A percentile compares a stretch with the other conserved stretches of the same genome.
These are phyloP conservation scores for Stegostoma tigrinum DNA, from an alignment of 2,113 vertebrate genomes.

Conservation along the genomic window DNA sequence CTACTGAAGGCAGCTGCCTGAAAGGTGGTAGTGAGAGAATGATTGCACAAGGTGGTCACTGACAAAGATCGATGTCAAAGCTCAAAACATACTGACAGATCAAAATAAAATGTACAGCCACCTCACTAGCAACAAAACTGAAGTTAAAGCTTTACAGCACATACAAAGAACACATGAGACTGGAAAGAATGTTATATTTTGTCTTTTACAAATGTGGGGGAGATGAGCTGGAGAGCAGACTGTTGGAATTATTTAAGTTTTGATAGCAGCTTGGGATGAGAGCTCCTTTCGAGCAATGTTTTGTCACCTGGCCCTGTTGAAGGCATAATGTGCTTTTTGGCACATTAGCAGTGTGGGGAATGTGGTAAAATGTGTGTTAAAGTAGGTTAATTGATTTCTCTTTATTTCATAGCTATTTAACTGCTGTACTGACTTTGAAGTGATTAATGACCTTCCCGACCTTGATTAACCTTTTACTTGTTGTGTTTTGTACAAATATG, in stretches of 20 bases:
- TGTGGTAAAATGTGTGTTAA: background rate
- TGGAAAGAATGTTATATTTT: background rate
- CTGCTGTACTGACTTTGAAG: conserved; percentile 44
- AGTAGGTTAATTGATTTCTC: conserved; percentile 42
- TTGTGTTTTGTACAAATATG: conserved; percentile 50
- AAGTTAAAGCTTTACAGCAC: background rate
- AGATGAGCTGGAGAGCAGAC: background rate
- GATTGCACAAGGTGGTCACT: background rate
- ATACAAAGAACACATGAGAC: background rate
- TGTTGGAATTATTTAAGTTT: background rate
- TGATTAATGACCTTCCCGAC: conserved; percentile 42
- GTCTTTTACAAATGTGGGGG: background rate
- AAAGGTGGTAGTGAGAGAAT: background rate
- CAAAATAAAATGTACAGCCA: background rate
- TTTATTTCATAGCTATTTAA: conserved; percentile 50
- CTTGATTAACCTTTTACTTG: conserved; percentile 51
- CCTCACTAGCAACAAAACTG: background rate
- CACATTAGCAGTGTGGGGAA: background rate
- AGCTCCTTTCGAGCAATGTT: background rate
- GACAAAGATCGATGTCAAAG: background rate
- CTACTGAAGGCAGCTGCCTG: background rate
- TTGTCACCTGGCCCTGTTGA: conserved; percentile 8
- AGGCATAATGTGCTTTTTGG: conserved; percentile 23
- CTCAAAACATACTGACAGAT: background rate
- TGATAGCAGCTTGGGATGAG: background rate